Evolutionary conservation across 2,888 invertebrate species (phyloP).

Genomic region (Acronicta alni): DNA sequence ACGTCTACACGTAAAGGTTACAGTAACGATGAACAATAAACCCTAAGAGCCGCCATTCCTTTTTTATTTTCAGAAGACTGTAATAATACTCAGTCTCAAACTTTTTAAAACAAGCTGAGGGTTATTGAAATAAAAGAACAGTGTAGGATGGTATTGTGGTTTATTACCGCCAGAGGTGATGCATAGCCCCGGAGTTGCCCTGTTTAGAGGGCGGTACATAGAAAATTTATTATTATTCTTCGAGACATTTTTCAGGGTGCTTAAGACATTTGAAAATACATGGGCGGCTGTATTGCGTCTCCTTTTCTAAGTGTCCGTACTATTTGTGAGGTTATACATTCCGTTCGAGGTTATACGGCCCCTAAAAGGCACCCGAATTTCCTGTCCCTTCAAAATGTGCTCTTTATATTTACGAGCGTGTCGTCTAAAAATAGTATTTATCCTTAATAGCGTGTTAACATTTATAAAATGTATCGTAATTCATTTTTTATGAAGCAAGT

Average conservation of each 20-base stretch:
- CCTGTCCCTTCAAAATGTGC: constrained; percentile 54
- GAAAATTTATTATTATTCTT: constrained; percentile 52
- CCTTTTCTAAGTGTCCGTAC: constrained; percentile 38
- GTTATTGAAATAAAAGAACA: constrained; percentile 81
- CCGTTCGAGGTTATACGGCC: constrained; percentile 52
- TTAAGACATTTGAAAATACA: constrained; percentile 58
- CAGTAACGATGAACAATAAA: constrained; percentile 48
- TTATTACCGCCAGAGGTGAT: constrained; percentile 74
- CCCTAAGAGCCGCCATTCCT: constrained; percentile 48
- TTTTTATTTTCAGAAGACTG: constrained; percentile 68
- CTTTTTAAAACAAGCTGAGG: constrained; percentile 70
- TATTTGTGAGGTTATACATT: constrained; percentile 54
- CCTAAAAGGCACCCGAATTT: constrained; percentile 50
- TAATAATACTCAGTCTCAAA: constrained; percentile 77
- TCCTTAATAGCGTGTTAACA: constrained; percentile 53
- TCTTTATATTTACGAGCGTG: constrained; percentile 48
- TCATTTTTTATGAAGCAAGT: constrained; percentile 46
- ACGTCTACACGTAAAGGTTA: constrained; percentile 38
- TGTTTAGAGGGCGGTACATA: constrained; percentile 64
- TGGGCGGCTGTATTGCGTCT: constrained; percentile 44
- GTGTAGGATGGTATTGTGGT: constrained; percentile 65
- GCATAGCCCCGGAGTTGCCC: constrained; percentile 67
- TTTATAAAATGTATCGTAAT: constrained; percentile 47
- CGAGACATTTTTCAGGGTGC: constrained; percentile 42
- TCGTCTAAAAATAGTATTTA: constrained; percentile 53